phyloP scores from a whole-genome alignment of 1,140 invertebrate species.

The Fopius arisanus region DNA sequence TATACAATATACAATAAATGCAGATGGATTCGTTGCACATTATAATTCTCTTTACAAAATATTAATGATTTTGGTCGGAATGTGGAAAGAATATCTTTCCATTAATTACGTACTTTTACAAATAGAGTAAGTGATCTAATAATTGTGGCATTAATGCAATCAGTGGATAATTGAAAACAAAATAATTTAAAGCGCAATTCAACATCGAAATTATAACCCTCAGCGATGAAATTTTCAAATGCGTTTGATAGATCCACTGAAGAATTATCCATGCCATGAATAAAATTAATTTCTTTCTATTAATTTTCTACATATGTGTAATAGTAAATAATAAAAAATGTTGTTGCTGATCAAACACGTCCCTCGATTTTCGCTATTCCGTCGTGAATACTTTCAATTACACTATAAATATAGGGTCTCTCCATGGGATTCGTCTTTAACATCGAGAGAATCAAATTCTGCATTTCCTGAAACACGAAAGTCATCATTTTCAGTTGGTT shows the following conservation, averaged over 20 bases:
- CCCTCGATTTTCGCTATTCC: slow-evolving; percentile 66
- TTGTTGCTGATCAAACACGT: slow-evolving; percentile 53
- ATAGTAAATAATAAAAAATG: background rate
- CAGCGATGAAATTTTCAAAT: no score
- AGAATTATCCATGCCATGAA: no score
- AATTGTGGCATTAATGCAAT: background rate
- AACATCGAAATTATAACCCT: no score
- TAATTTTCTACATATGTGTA: no score
- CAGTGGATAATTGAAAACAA: background rate
- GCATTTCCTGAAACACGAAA: slow-evolving; percentile 67
- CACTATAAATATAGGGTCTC: slow-evolving; percentile 76
- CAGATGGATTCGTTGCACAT: background rate
- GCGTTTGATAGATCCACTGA: no score
- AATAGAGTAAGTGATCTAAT: background rate
- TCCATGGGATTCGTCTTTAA: slow-evolving; percentile 79
- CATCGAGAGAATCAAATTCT: slow-evolving; percentile 76
- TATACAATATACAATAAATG: background rate
- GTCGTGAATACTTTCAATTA: slow-evolving; percentile 71
- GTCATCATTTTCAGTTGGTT: no score
- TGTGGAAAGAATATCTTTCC: background rate
- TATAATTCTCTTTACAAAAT: background rate
- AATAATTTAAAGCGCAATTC: no score
- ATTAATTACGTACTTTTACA: background rate
- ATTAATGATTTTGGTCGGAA: background rate
- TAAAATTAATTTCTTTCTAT: no score